These are phyloP conservation scores for Heliothis virescens DNA, from an alignment of 1,140 invertebrate genomes.

Conservation along the genomic window DNA sequence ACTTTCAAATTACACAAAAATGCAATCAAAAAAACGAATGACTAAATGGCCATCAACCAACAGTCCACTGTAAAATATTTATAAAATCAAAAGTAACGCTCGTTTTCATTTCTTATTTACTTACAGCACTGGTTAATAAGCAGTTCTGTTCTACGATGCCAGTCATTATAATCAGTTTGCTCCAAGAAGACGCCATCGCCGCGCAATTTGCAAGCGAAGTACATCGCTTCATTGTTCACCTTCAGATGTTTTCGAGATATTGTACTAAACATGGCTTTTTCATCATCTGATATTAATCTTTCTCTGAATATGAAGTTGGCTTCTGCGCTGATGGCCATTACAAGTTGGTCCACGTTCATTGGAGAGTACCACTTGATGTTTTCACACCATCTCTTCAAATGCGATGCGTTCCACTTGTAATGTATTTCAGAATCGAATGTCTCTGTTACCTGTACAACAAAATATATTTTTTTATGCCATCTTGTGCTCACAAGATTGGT, in stretches of 20 bases:
- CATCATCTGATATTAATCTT: conserved; percentile 89
- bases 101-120: conserved; percentile 34
- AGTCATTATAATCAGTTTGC: conserved; percentile 84
- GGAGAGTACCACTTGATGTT: conserved; percentile 88
- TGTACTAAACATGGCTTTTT: conserved; percentile 89
- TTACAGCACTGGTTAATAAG: conserved; percentile 90
- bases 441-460: conserved; percentile 83
- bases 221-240: conserved; percentile 58
- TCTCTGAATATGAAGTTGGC: conserved; percentile 92
- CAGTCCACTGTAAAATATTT: too few relatives aligned
- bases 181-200: conserved; percentile 76
- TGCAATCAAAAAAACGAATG: too few relatives aligned
- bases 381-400: conserved; percentile 91
- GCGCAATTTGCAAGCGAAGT: conserved; percentile 69
- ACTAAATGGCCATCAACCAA: too few relatives aligned
- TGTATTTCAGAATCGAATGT: conserved; percentile 86
- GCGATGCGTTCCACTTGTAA: conserved; percentile 88
- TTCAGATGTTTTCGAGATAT: conserved; percentile 82
- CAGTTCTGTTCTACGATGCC: conserved; percentile 88
- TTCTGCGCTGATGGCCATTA: conserved; percentile 90
- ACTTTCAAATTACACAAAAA: too few relatives aligned
- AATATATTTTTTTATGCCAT: background rate
- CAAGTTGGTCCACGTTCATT: conserved; percentile 60
- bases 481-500: too few relatives aligned
- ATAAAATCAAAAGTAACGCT: too few relatives aligned